Evolutionary conservation across 2,797 vertebrate species (phyloP), one percentile per base, ranked within the genome.

Genomic region (Tympanoctomys barrerae): DNA sequence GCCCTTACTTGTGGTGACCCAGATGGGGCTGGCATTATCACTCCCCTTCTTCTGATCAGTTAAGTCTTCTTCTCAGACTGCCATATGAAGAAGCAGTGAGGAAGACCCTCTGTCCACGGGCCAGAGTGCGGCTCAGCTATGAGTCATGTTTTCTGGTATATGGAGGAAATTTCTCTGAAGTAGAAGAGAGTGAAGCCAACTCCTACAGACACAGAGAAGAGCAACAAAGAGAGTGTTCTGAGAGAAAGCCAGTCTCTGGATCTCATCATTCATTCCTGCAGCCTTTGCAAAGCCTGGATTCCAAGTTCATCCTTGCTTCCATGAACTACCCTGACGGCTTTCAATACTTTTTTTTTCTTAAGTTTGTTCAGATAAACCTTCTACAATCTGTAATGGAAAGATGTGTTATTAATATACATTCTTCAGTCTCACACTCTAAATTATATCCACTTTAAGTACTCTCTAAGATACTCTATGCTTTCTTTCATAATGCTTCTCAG

Each of bases 391-490:
- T n/a, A 42, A 61, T 21, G 1, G 5, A 86, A 94, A 94, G 28
- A 52, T 62, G 84, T 82, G 26, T 31, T 10, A 39, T 21, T 33
- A 79, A n/a, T 18, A 70, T 1, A 22, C 8, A 66, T 54, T 70
- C 59, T 46, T 92, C 86, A 64, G 90, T n/a, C 21, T 95, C 57
- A 7, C 31, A 28, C 7, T 86, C 28, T 90, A 64, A 94, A 54
- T 33, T 39, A 71, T 46, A 11, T 68, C 28, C 39, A 90, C 54
- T 26, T 86, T 12, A 82, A 39, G 21, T 9, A n/a, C 12, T 75
- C 39, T n/a, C 70, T 92, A 61, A 85, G 49, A 73, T 3, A 42
- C 13, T 18, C 33, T 11, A 3, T 42, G 4, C 7, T 70, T 85
- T 92, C 36, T 46, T 86, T 75, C 33, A 24, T 12, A 39, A 68